Base-by-base conservation (phyloP, 2,797 vertebrate genomes). In the Hemitrygon akajei region DNA sequence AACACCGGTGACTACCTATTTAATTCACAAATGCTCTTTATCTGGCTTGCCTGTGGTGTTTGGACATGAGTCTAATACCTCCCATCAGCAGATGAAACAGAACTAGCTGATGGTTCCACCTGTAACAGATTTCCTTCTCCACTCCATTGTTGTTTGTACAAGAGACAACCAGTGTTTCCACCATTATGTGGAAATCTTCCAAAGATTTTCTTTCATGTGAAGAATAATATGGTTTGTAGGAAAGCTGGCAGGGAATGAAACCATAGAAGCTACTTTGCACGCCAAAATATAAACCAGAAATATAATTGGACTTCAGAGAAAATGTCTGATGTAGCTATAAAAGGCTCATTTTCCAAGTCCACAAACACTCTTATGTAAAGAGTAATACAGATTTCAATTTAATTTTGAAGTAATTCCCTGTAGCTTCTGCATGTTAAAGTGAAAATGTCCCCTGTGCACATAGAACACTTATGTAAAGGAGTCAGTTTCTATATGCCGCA, bases 161-260 rank as follows among this genome's bases (percentile, higher is more conserved):
- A 87, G 58, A 63, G 84, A 87, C 60, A 87, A 87, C 58, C 58
- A 89, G 22, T 89, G 60, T 89, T 89, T 69, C 86, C 86, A 89
- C 34, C 10, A 22, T 89, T 11, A 22, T 69, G 18, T 69, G 86
- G 60, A 89, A 37, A 66, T 69, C n/a, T 89, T 89, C n/a, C 86
- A 37, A 22, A 66, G 12, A 34, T 69, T 37, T 89, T 79, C 66
- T 89, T 89, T 63, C 60, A 69, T 9, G 30, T 34, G 63, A 89
- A 89, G 66, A 34, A n/a, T 1, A 69, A 37, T 89, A 87, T 87
- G 25, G 58, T 63, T 87, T 87, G 30, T n/a, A 69, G 86, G 86
- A 89, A 89, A 89, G n/a, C 86, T 89, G 86, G 86, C 63, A 89
- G 18, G 69, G 86, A 66, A 89, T n/a, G 0, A 66, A 30, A 89